These are phyloP conservation scores for Musca domestica DNA, from an alignment of 1,140 invertebrate species.

Conservation along the genomic window DNA sequence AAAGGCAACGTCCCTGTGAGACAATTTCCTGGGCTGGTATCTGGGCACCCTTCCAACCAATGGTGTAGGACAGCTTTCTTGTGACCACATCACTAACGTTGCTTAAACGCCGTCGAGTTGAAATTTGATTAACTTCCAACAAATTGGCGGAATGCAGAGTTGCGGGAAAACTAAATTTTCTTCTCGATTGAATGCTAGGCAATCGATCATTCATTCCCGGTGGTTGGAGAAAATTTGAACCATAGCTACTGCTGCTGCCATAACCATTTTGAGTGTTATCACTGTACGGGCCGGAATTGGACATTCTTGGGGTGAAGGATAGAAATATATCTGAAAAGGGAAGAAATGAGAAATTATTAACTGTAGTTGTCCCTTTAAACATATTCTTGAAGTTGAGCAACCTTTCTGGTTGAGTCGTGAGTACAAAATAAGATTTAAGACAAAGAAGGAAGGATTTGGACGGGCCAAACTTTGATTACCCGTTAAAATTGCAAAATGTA, in stretches of 20 bases:
- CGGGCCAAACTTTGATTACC: no score
- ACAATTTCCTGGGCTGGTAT: slow-evolving; percentile 61
- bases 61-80: slow-evolving; percentile 68
- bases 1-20: slow-evolving; percentile 62
- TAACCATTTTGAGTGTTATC: slow-evolving; percentile 35
- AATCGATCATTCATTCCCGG: slow-evolving; percentile 33
- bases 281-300: slow-evolving; percentile 45
- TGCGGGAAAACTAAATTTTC: slow-evolving; percentile 62
- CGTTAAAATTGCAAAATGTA: no score
- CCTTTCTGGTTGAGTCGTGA: no score
- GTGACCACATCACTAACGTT: slow-evolving; percentile 70
- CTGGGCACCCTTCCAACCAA: slow-evolving; percentile 63
- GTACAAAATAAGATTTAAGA: not conserved
- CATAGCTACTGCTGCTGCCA: slow-evolving; percentile 33
- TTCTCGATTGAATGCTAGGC: slow-evolving; percentile 41
- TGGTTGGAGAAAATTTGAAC: slow-evolving; percentile 32
- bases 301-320: slow-evolving; percentile 27
- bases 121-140: slow-evolving; percentile 39
- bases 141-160: slow-evolving; percentile 54
- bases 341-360: not conserved
- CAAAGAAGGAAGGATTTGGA: not conserved
- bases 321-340: not conserved
- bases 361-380: no score
- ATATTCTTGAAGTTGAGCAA: not conserved
- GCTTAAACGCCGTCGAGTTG: slow-evolving; percentile 59